phyloP scores from a whole-genome alignment of 2,888 invertebrate genomes.

The Syritta pipiens region DNA sequence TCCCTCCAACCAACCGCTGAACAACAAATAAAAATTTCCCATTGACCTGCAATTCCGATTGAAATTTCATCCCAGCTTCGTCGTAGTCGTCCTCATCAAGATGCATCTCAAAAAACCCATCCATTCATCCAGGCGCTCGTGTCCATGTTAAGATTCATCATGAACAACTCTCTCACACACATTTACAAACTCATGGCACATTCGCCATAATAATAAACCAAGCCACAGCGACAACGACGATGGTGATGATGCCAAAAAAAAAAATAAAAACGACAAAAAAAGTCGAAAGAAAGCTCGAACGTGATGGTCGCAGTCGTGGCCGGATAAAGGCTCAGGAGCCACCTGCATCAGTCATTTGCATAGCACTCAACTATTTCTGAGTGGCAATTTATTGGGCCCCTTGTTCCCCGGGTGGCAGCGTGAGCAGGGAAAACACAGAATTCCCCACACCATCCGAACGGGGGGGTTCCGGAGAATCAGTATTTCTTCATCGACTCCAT shows the following conservation, averaged over 20 bases:
- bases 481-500: conserved; percentile 25
- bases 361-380: conserved; percentile 69
- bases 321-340: conserved; percentile 50
- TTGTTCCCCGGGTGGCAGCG: background rate
- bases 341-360: conserved; percentile 69
- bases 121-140: conserved; percentile 22
- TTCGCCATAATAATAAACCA: conserved; percentile 40
- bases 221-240: conserved; percentile 1
- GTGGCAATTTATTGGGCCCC: conserved; percentile 63
- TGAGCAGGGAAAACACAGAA: conserved; percentile 10
- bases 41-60: conserved; percentile 60
- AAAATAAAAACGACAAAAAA: no score
- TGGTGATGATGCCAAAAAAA: conserved; percentile 44
- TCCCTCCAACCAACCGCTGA: background rate
- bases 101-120: conserved; percentile 17
- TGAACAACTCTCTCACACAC: conserved; percentile 17
- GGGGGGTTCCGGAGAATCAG: conserved; percentile 5
- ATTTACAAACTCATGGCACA: conserved; percentile 19
- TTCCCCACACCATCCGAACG: conserved; percentile 34
- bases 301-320: conserved; percentile 40
- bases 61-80: conserved; percentile 34
- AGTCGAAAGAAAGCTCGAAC: conserved; percentile 40
- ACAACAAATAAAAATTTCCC: conserved; percentile 25
- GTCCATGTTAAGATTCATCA: conserved; percentile 26
- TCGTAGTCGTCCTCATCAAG: conserved; percentile 24